These are phyloP conservation scores for Periophthalmus modestus DNA, from an alignment of 2,113 vertebrate genomes.

Conservation along the genomic window DNA sequence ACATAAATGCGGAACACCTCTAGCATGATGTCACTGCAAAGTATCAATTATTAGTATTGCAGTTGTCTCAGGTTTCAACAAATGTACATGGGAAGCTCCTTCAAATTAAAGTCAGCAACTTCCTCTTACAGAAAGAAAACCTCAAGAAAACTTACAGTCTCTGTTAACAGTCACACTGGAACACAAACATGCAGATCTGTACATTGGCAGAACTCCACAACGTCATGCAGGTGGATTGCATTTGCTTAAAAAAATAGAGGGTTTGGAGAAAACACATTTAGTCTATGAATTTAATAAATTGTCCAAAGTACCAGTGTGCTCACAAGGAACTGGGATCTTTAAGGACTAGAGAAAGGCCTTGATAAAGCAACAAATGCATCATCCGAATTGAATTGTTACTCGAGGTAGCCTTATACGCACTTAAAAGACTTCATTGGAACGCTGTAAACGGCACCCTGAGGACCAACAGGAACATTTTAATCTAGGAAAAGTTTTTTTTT, in stretches of 20 bases:
- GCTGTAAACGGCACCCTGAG: conserved; percentile 25
- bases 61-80: too few relatives aligned
- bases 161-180: conserved; percentile 44
- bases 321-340: conserved; percentile 25
- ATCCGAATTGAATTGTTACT: background rate
- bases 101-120: background rate
- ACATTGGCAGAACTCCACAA: conserved; percentile 66
- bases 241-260: conserved; percentile 27
- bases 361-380: conserved; percentile 20
- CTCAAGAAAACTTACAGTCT: conserved; percentile 6
- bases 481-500: background rate
- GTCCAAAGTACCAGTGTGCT: conserved; percentile 21
- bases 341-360: conserved; percentile 25
- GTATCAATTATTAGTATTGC: too few relatives aligned
- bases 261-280: conserved; percentile 14
- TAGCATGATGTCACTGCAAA: too few relatives aligned
- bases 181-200: conserved; percentile 64
- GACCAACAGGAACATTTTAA: conserved; percentile 4
- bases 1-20: too few relatives aligned
- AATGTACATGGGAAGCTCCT: background rate
- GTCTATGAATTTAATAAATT: conserved; percentile 15
- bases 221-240: conserved; percentile 71
- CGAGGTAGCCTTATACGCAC: conserved; percentile 16
- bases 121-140: background rate
- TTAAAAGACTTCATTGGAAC: conserved; percentile 16